Percentiles rank a stretch among this genome's conserved stretches.
phyloP scores from a whole-genome alignment of 2,113 vertebrate genomes.

The Raja brachyura region DNA sequence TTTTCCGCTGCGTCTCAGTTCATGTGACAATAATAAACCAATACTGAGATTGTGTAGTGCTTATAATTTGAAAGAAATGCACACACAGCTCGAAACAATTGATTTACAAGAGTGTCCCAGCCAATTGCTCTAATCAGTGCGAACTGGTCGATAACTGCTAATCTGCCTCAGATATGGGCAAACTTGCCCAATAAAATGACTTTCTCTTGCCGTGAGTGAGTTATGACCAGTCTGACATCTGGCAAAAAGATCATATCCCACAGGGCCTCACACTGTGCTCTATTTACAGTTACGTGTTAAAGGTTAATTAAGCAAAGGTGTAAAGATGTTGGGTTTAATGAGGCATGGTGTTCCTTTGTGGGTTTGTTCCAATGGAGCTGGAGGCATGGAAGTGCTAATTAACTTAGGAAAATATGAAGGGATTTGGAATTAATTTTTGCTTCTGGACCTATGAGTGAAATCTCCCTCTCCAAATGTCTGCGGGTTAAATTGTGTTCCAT shows the following conservation, averaged over 20 bases:
- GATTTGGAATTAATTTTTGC: background rate
- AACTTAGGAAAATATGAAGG: background rate
- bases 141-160: background rate
- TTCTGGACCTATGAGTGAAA: too few relatives aligned
- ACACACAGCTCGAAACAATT: background rate
- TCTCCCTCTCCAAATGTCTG: too few relatives aligned
- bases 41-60: background rate
- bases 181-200: background rate
- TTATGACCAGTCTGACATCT: background rate
- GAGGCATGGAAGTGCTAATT: slow-evolving; percentile 25
- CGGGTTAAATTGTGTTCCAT: too few relatives aligned
- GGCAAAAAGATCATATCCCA: slow-evolving; percentile 15
- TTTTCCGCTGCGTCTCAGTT: too few relatives aligned
- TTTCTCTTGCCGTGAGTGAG: background rate
- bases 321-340: slow-evolving; percentile 36
- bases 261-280: background rate
- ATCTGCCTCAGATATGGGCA: background rate
- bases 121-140: background rate
- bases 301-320: slow-evolving; percentile 27
- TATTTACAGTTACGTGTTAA: slow-evolving; percentile 25
- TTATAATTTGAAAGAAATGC: background rate
- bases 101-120: background rate
- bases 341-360: slow-evolving; percentile 28
- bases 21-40: too few relatives aligned
- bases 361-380: slow-evolving; percentile 1